Evolutionary conservation across 1,140 invertebrate genomes (phyloP).

Genomic region (Lucilia cuprina): DNA sequence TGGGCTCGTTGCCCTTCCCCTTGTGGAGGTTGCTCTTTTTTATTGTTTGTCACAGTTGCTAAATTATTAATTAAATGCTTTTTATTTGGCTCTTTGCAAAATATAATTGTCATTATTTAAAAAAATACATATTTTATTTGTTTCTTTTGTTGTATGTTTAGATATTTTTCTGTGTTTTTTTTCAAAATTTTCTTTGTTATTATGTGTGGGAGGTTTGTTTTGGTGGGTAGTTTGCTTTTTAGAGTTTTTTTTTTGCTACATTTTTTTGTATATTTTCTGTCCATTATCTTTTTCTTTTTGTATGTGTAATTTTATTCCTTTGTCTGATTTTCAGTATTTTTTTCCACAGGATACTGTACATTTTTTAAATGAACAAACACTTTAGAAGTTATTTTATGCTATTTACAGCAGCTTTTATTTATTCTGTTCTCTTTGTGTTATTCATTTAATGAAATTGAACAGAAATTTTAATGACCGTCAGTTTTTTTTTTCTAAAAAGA

Average conservation of each 20-base stretch:
- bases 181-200: neutral
- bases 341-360: neutral
- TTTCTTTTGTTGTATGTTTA: no score
- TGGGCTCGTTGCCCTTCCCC: neutral
- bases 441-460: no score
- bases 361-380: conserved; percentile 56
- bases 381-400: conserved; percentile 62
- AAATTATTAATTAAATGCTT: conserved; percentile 36
- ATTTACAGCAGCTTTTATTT: conserved; percentile 60
- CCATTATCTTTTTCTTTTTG: no score
- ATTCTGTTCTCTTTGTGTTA: neutral
- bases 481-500: no score
- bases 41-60: conserved; percentile 19
- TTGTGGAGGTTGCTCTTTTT: neutral
- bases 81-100: conserved; percentile 24
- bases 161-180: neutral
- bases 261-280: neutral
- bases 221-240: conserved; percentile 2
- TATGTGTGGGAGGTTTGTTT: neutral
- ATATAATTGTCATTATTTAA: conserved; percentile 23
- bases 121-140: no score
- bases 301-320: no score
- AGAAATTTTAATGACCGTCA: no score
- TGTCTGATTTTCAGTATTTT: no score
- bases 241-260: neutral